Percentiles rank a stretch among this genome's conserved stretches.
phyloP scores from a whole-genome alignment of 2,113 vertebrate genomes.

The Arenaria interpres region DNA sequence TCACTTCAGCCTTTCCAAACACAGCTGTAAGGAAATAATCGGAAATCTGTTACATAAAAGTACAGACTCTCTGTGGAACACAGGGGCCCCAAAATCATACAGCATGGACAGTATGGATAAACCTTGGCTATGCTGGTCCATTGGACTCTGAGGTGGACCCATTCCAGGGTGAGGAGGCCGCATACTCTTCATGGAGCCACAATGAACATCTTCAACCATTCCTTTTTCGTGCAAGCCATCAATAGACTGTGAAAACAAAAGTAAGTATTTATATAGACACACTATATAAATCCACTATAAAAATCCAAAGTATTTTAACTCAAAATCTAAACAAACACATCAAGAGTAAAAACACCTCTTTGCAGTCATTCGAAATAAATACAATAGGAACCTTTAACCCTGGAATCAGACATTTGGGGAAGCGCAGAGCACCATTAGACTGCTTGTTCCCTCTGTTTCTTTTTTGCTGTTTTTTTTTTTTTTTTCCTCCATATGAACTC shows the following conservation, averaged over 20 bases:
- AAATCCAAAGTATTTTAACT: not conserved
- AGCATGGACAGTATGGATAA: not conserved
- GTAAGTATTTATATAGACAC: not conserved
- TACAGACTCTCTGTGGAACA: not conserved
- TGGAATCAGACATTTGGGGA: not conserved
- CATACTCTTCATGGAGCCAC: constrained; percentile 93
- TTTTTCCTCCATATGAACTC: not conserved
- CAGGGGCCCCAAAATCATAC: not conserved
- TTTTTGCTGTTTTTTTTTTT: not conserved
- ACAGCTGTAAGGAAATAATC: not conserved
- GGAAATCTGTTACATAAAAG: not conserved
- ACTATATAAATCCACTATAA: not conserved
- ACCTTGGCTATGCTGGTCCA: constrained; percentile 99
- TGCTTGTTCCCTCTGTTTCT: not conserved
- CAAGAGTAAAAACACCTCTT: not conserved
- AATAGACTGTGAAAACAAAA: constrained; percentile 80
- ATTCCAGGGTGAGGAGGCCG: constrained; percentile 93
- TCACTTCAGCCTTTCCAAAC: not conserved
- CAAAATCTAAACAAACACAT: not conserved
- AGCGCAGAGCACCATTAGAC: not conserved
- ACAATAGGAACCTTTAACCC: not conserved
- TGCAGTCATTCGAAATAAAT: not conserved
- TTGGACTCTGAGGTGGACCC: constrained; percentile 96
- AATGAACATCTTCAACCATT: constrained; percentile 90
- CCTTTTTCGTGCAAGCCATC: constrained; percentile 94